Conservation (phyloP, 2,888 invertebrate species). For the Sarcophaga variegata region DNA sequence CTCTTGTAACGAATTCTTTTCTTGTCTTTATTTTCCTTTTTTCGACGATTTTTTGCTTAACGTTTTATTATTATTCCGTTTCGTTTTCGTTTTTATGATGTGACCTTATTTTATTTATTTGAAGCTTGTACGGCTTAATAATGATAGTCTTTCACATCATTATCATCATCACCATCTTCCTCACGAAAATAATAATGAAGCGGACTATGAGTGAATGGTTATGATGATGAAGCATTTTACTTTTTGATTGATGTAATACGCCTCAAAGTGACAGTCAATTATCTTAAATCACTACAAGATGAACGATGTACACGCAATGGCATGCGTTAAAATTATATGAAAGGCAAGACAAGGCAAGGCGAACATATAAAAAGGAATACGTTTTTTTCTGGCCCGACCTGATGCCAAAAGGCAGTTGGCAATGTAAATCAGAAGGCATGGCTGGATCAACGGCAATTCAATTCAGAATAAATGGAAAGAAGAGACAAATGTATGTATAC, state of each 20-base stretch:
- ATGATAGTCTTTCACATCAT: neutral
- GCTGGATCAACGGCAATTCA: neutral
- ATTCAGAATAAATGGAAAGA: conserved; percentile 16
- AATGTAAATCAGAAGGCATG: conserved; percentile 15
- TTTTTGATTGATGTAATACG: conserved; percentile 66
- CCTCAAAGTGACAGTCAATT: conserved; percentile 64
- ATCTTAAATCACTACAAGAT: conserved; percentile 59
- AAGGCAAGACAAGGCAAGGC: neutral
- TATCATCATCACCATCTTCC: neutral
- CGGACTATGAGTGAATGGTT: neutral
- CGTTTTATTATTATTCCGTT: neutral
- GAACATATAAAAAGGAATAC: too few species aligned
- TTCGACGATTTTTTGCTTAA: neutral
- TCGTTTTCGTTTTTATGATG: conserved; percentile 17
- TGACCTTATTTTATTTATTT: conserved; percentile 8
- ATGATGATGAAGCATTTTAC: conserved; percentile 55
- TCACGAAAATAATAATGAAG: neutral
- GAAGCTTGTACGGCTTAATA: neutral
- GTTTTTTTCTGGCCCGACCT: conserved; percentile 31
- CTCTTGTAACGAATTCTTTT: neutral
- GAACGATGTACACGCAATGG: conserved; percentile 23
- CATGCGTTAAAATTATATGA: conserved; percentile 27
- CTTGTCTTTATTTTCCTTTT: too few species aligned
- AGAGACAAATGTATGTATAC: neutral
- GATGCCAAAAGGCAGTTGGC: conserved; percentile 2